Base-by-base conservation (phyloP, 2,113 vertebrate species). In the Symphodus melops region DNA sequence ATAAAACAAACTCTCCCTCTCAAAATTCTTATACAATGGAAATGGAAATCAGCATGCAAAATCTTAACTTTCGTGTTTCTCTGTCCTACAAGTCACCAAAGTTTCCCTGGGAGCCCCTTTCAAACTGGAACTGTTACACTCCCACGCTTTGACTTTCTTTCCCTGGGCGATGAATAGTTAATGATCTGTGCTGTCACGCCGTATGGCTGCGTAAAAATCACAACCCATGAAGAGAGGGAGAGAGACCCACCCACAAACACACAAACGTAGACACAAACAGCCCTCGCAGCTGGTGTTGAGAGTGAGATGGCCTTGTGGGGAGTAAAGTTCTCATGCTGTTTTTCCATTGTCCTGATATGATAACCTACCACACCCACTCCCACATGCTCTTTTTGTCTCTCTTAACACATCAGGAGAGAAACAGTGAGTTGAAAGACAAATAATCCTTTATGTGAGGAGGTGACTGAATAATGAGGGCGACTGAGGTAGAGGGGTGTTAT, bases 131-230 rank as follows among this genome's bases (percentile, higher is more conserved):
- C 60, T 1, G 53, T 87, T 87, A 69, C 81, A 88, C 87, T 88
- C 85, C 86, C 89, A 90, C 82, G 85, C 77, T 86, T 88, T 81
- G 68, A 85, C 75, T 63, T 17, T 79, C 78, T 77, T 77, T 90
- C 82, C 85, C 83, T 79, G 87, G 83, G 79, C 81, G 54, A 86
- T 89, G 87, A 90, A 92, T 88, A 89, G 86, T 92, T 92, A 87
- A 93, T 92, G 89, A 85, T 88, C 88, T 88, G 84, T 87, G 83
- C 82, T 88, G 92, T 90, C 86, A 84, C 66, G 87, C 80, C 64
- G 79, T 85, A 88, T 85, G 86, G 81, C 83, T 78, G 79, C 49
- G 68, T 85, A 89, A 91, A 92, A 91, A 85, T 91, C 87, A 89
- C 85, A 85, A 86, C 53, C 82, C 90, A 67, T 88, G 80, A 73